These are phyloP conservation scores for Takifugu flavidus DNA, from an alignment of 2,113 vertebrate genomes.

Conservation along the genomic window DNA sequence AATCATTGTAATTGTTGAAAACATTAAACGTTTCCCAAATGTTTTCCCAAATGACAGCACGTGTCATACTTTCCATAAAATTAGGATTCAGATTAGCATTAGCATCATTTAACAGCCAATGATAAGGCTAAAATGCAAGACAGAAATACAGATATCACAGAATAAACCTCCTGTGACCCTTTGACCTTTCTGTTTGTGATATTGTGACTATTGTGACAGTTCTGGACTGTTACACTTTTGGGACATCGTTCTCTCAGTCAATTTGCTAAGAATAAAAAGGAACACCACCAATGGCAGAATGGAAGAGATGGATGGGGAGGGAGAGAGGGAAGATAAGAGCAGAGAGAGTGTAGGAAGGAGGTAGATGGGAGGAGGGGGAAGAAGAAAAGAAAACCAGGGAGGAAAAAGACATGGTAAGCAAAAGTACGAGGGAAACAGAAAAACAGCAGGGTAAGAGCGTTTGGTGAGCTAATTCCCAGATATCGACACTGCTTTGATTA, in stretches of 20 bases:
- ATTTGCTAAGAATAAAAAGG: conserved; percentile 52
- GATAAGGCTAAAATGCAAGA: background rate
- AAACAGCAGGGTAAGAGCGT: conserved; percentile 52
- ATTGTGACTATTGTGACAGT: background rate
- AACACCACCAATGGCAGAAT: conserved; percentile 22
- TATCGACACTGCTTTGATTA: conserved; percentile 68
- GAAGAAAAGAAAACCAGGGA: background rate
- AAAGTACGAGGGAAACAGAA: conserved; percentile 25
- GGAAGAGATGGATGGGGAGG: conserved; percentile 31
- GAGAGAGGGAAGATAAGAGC: background rate
- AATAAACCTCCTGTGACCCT: background rate
- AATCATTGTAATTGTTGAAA: no score
- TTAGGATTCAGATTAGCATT: no score
- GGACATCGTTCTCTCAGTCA: conserved; percentile 38
- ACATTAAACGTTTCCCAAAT: no score
- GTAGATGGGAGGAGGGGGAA: background rate
- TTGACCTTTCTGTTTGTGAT: conserved; percentile 21
- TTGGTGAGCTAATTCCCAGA: conserved; percentile 64
- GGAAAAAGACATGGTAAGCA: conserved; percentile 21
- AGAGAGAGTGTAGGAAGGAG: background rate
- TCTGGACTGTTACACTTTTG: conserved; percentile 19
- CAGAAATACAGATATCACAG: background rate
- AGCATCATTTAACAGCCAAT: background rate
- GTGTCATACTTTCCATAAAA: no score
- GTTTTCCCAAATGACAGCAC: no score